phyloP scores from a whole-genome alignment of 1,140 invertebrate genomes.

The Zaprionus taronus region DNA sequence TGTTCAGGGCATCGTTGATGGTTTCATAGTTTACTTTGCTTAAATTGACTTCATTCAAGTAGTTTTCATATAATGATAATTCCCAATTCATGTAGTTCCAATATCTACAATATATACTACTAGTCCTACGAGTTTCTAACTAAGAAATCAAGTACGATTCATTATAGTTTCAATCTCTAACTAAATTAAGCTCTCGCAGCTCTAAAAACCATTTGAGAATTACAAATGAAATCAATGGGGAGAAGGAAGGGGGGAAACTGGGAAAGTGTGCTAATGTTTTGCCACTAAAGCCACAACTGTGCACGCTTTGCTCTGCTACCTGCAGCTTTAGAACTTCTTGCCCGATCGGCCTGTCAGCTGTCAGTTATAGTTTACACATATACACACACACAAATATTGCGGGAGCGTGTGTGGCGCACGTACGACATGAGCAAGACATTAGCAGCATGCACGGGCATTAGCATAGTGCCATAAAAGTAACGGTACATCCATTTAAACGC shows the following conservation, averaged over 20 bases:
- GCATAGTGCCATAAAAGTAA: conserved; percentile 51
- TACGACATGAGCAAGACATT: conserved; percentile 25
- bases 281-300: neutral
- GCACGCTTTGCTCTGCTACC: neutral
- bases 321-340: neutral
- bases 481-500: conserved; percentile 45
- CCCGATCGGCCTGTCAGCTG: conserved; percentile 7
- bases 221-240: neutral
- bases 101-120: too few species aligned
- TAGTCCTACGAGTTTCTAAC: neutral
- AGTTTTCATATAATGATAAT: too few species aligned
- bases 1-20: too few species aligned
- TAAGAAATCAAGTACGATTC: neutral
- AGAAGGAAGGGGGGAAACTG: too few species aligned
- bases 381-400: neutral
- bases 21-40: too few species aligned
- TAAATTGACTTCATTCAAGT: too few species aligned
- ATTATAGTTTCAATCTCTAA: too few species aligned
- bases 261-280: neutral
- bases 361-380: conserved; percentile 2
- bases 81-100: too few species aligned
- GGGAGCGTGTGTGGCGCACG: neutral
- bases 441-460: conserved; percentile 29
- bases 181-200: neutral
- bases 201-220: neutral